Evolutionary conservation across 2,888 invertebrate genomes (phyloP).

Genomic region (Diarsia rubi): DNA sequence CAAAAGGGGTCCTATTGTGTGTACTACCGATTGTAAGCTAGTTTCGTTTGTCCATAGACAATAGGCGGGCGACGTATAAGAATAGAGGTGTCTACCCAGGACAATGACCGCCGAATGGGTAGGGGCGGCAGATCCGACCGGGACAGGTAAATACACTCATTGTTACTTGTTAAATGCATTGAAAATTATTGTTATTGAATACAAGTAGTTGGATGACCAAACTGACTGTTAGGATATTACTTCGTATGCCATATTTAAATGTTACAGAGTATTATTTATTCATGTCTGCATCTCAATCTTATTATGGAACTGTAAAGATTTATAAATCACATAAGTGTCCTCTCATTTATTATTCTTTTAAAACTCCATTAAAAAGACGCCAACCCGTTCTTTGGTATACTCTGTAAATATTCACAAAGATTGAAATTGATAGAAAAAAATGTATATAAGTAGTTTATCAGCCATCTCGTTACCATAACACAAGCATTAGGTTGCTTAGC

Average conservation of each 20-base stretch:
- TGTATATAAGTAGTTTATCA: too few species aligned
- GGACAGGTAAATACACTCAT: constrained; percentile 79
- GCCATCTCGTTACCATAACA: too few species aligned
- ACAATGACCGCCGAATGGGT: constrained; percentile 93
- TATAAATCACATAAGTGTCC: background rate
- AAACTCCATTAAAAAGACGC: background rate
- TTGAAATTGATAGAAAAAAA: background rate
- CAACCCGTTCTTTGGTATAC: background rate
- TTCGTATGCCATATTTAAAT: constrained; percentile 4
- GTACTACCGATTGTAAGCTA: constrained; percentile 50
- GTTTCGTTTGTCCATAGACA: constrained; percentile 85
- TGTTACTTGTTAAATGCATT: constrained; percentile 24
- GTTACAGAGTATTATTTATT: constrained; percentile 3
- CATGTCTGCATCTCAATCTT: background rate
- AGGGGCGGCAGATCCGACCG: constrained; percentile 88
- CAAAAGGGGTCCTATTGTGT: constrained; percentile 50
- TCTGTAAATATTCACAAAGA: background rate
- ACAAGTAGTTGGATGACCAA: constrained; percentile 6
- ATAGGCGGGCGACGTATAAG: constrained; percentile 94
- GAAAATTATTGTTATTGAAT: constrained; percentile 40
- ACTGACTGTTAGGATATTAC: constrained; percentile 6
- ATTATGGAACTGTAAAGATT: background rate
- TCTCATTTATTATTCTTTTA: background rate
- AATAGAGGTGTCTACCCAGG: constrained; percentile 95
- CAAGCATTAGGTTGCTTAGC: too few species aligned